These are phyloP conservation scores for Branchinecta lynchi DNA, from an alignment of 1,140 invertebrate genomes.

Conservation along the genomic window DNA sequence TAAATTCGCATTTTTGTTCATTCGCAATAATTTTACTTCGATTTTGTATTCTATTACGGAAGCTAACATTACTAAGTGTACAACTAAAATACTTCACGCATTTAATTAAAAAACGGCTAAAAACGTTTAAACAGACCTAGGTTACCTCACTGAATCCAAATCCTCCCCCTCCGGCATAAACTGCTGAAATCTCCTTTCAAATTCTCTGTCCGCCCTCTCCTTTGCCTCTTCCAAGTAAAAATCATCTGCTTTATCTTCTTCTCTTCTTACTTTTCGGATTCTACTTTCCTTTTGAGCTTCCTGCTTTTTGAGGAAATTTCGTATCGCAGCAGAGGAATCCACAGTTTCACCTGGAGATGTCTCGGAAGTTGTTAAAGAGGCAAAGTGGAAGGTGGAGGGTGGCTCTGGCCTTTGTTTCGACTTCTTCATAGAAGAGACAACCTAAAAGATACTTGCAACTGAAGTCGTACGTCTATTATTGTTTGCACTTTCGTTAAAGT, in stretches of 20 bases:
- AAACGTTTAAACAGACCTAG: too few species aligned
- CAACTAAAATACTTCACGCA: too few species aligned
- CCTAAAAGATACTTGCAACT: not conserved
- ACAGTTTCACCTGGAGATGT: not conserved
- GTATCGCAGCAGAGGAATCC: not conserved
- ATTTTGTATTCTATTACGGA: too few species aligned
- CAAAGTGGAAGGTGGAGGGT: not conserved
- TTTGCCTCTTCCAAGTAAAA: not conserved
- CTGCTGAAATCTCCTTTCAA: not conserved
- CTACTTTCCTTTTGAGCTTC: not conserved
- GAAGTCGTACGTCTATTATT: not conserved
- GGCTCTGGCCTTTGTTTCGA: not conserved
- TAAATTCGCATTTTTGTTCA: too few species aligned
- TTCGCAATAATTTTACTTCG: too few species aligned
- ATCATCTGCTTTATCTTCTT: not conserved
- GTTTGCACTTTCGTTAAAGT: too few species aligned
- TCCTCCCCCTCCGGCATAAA: not conserved
- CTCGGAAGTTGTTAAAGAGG: not conserved
- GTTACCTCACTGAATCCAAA: not conserved
- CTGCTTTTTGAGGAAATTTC: not conserved
- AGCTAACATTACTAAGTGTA: too few species aligned
- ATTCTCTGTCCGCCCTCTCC: not conserved
- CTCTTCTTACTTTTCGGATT: not conserved
- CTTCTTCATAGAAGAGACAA: not conserved
- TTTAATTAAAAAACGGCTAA: too few species aligned